Evolutionary conservation across 2,113 vertebrate genomes (phyloP), one percentile per base, ranked within the genome.

Genomic region (Leptocoma aspasia): DNA sequence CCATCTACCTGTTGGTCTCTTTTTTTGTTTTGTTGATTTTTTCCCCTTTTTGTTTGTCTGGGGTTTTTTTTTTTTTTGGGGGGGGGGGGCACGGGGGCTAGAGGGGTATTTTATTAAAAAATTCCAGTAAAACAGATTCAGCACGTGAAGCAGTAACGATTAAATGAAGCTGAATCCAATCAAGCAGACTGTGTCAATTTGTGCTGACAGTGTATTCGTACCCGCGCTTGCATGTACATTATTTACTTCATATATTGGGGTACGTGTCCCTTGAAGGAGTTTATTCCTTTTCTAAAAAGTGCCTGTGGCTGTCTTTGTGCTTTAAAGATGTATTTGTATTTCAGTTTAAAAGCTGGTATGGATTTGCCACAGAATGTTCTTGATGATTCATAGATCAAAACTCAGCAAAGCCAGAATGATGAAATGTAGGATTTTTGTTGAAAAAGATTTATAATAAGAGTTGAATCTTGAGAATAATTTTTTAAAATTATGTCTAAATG

Each of bases 191-290:
- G 0, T 45, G 26, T 31, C 27, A 10, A 14, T n/a, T 69, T 26
- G n/a, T 37, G 20, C 66, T 87, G 73, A 26, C 18, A 33, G 13
- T 18, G 10, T 45, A 2, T 31, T n/a, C 9, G 3, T 41, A 28
- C 14, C 17, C 17, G 1, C 1, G 9, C 9, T 37, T 21, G 12
- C 18, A 4, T 2, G 1, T 41, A 0, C 45, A 0, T 49, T 64
- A 31, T 54, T 78, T 60, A 16, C n/a, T 24, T 39, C 15, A 11
- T 28, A 0, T 14, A 6, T 7, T 27, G 24, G 17, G 33, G 17
- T 47, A 8, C 0, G 0, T 33, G 12, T 13, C 27, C 39, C 28
- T 59, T 13, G 11, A 24, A 78, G 13, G 80, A 49, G 31, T 45
- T 85, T 31, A 15, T 77, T 70, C 5, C 7, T 49, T 20, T 61